Conservation (phyloP, 2,113 vertebrate genomes). For the Tautogolabrus adspersus region DNA sequence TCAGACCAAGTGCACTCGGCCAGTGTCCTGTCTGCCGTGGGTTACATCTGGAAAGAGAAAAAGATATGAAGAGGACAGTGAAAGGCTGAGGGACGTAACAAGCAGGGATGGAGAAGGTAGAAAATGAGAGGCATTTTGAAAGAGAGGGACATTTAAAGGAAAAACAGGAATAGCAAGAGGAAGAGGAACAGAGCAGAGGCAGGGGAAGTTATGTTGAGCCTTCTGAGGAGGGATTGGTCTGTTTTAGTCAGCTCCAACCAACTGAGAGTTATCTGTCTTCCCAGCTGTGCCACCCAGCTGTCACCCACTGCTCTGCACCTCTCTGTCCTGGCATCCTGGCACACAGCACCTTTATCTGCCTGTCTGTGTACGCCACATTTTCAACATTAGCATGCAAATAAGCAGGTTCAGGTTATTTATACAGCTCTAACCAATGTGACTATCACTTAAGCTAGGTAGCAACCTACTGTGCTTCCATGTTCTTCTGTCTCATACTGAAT, state of each 20-base stretch:
- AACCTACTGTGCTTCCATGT: neutral
- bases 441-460: neutral
- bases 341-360: conserved; percentile 44
- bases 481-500: neutral
- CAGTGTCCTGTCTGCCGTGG: conserved; percentile 29
- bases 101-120: conserved; percentile 2
- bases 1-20: conserved; percentile 29
- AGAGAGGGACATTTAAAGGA: conserved; percentile 53
- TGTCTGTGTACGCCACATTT: conserved; percentile 48
- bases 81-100: conserved; percentile 57
- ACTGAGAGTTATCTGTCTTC: conserved; percentile 77
- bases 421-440: conserved; percentile 15
- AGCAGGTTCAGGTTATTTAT: conserved; percentile 53
- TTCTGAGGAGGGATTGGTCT: conserved; percentile 58
- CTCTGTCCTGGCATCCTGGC: conserved; percentile 68
- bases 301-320: conserved; percentile 64
- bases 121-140: conserved; percentile 63
- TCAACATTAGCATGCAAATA: conserved; percentile 66
- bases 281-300: conserved; percentile 79
- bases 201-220: conserved; percentile 65
- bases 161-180: conserved; percentile 33
- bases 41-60: conserved; percentile 41
- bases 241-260: conserved; percentile 70
- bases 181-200: conserved; percentile 50
- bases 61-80: conserved; percentile 44